Conservation (phyloP, 2,113 vertebrate species). For the Synodontis membranacea region DNA sequence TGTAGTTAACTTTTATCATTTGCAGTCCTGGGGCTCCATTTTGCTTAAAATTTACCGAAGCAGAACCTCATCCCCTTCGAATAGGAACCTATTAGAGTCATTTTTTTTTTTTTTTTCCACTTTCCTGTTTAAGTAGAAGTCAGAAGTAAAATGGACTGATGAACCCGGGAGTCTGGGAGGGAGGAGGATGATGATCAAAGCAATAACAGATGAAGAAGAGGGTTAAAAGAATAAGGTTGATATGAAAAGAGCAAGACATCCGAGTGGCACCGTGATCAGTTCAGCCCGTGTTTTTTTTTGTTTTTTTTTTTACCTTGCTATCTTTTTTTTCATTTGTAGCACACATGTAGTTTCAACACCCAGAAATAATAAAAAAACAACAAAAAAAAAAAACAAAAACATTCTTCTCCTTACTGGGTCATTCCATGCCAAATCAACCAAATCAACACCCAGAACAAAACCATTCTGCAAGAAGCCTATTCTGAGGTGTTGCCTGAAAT, state of each 20-base stretch:
- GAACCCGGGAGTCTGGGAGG: neutral
- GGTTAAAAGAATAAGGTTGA: constrained; percentile 8
- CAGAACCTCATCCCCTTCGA: constrained; percentile 30
- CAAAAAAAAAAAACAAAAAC: no score
- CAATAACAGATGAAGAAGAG: constrained; percentile 3
- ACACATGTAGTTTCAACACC: no score
- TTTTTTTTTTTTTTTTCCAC: constrained; percentile 35
- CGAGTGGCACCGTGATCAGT: constrained; percentile 1
- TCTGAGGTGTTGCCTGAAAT: no score
- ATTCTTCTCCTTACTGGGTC: no score
- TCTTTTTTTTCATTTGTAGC: no score
- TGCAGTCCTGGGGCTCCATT: constrained; percentile 39
- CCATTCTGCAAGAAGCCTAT: no score
- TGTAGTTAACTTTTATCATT: constrained; percentile 44
- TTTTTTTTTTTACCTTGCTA: no score
- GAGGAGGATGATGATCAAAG: constrained; percentile 45
- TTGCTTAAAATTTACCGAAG: constrained; percentile 45
- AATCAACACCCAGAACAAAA: no score
- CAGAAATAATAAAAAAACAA: no score
- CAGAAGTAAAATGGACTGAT: neutral
- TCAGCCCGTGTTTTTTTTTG: neutral
- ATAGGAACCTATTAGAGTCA: constrained; percentile 29
- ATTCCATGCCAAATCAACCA: no score
- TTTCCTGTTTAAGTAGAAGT: neutral
- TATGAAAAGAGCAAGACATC: constrained; percentile 21